phyloP scores from a whole-genome alignment of 1,140 invertebrate genomes.

The Ceratina australensis region DNA sequence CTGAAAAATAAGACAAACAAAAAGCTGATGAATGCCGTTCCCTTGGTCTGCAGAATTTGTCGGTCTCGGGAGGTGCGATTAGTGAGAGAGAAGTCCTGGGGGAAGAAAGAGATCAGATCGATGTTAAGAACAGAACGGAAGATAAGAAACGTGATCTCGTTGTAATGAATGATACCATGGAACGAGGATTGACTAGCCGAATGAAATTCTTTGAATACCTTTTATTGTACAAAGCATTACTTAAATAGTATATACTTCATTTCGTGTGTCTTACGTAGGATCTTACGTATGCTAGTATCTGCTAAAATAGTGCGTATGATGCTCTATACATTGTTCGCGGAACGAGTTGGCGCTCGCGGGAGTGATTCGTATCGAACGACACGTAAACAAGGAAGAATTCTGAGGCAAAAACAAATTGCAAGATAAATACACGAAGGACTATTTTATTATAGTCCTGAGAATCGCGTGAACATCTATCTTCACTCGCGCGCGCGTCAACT shows the following conservation, averaged over 20 bases:
- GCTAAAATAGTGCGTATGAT: constrained; percentile 69
- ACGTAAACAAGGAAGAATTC: not conserved
- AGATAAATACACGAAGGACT: not conserved
- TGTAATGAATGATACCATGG: not conserved
- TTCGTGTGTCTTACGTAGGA: constrained; percentile 56
- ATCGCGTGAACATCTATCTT: not conserved
- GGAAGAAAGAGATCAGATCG: not conserved
- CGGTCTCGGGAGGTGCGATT: not conserved
- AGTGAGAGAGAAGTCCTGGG: not conserved
- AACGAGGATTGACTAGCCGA: constrained; percentile 27
- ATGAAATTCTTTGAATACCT: constrained; percentile 71
- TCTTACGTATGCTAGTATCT: constrained; percentile 57
- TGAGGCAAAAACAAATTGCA: not conserved
- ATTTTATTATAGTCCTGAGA: too few relatives aligned
- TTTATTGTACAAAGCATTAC: constrained; percentile 78
- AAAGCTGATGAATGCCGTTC: constrained; percentile 33
- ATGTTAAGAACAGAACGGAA: not conserved
- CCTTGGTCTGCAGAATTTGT: not conserved
- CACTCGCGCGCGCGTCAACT: constrained; percentile 48
- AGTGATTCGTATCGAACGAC: constrained; percentile 1
- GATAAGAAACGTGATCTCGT: not conserved
- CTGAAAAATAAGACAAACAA: constrained; percentile 77
- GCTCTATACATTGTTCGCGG: constrained; percentile 64
- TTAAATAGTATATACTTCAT: constrained; percentile 73
- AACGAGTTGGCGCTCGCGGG: constrained; percentile 55